phyloP scores from a whole-genome alignment of 1,140 invertebrate species.

The Tetranychus urticae region DNA sequence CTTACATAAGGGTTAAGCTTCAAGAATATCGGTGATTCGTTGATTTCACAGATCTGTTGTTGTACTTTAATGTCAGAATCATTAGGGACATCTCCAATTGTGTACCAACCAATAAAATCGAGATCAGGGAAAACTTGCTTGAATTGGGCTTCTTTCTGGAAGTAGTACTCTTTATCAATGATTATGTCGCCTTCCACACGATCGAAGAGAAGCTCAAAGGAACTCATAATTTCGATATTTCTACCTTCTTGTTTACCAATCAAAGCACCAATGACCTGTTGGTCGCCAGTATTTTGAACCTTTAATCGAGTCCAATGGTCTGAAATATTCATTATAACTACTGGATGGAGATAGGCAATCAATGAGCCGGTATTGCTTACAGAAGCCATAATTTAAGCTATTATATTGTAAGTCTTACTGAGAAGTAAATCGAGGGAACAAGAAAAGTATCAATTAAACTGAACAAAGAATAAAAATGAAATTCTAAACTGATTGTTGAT shows the following conservation, averaged over 20 bases:
- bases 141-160: slow-evolving; percentile 78
- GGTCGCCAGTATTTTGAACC: slow-evolving; percentile 34
- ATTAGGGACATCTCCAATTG: slow-evolving; percentile 65
- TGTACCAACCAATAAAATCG: slow-evolving; percentile 96
- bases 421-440: no score
- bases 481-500: no score
- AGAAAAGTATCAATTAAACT: no score
- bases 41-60: slow-evolving; percentile 70
- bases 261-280: slow-evolving; percentile 59
- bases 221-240: slow-evolving; percentile 95
- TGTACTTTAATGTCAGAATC: slow-evolving; percentile 74
- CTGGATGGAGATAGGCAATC: slow-evolving; percentile 74
- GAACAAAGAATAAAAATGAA: no score
- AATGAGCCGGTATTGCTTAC: slow-evolving; percentile 39
- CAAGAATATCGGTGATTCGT: slow-evolving; percentile 79
- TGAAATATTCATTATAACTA: slow-evolving; percentile 96
- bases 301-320: slow-evolving; percentile 89
- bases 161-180: slow-evolving; percentile 85
- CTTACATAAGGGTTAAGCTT: slow-evolving; percentile 51
- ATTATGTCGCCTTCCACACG: slow-evolving; percentile 51
- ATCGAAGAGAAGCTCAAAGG: slow-evolving; percentile 67
- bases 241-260: slow-evolving; percentile 92
- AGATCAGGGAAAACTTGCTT: slow-evolving; percentile 84
- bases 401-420: no score
- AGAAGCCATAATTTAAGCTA: no score